Base-by-base conservation (phyloP, 2,888 invertebrate species). In the Hypsopygia costalis region DNA sequence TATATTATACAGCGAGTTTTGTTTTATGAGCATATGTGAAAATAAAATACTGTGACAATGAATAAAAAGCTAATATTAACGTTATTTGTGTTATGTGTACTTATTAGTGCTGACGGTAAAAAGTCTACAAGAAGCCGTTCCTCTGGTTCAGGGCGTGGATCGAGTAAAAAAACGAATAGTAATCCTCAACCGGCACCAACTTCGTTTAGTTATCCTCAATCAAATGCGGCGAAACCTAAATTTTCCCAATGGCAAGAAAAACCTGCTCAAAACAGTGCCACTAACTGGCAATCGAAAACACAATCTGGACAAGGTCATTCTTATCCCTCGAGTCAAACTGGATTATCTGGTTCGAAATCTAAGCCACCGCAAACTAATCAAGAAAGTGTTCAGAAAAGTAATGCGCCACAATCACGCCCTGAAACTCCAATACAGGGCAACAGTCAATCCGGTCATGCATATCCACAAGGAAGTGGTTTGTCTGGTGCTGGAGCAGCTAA, bases 171-270 rank as follows among this genome's bases (percentile, higher is more conserved):
- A 64, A 77, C 73, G 2, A 73, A 61, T 49, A 62, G 59, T 11
- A 75, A 80, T 40, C 65, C 81, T 34, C 75, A 77, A 41, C 85
- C 86, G 11, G 74, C 58, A 30, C 86, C 88, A 7, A 86, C 88
- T 32, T 83, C 87, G 0, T 65, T 82, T 8, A 81, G 81, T 49
- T 66, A 75, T 50, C 74, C 83, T 25, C 85, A 83, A 60, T 62
- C 74, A n/a, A 55, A 72, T 16, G 75, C 73, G 33, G 65, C 62
- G 12, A 76, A 76, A 35, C 82, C 83, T 6, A 71, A 82, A 25
- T 52, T 82, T 9, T 81, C 58, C 52, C 86, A 79, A 47, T 88
- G 88, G 87, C 86, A 87, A 61, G 79, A 82, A 62, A 72, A 69
- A 58, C 52, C 81, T 21, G 68, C 66, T 9, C 74, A 69, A 46